Conservation (phyloP, 2,888 invertebrate genomes). For the Aquatica leii region DNA sequence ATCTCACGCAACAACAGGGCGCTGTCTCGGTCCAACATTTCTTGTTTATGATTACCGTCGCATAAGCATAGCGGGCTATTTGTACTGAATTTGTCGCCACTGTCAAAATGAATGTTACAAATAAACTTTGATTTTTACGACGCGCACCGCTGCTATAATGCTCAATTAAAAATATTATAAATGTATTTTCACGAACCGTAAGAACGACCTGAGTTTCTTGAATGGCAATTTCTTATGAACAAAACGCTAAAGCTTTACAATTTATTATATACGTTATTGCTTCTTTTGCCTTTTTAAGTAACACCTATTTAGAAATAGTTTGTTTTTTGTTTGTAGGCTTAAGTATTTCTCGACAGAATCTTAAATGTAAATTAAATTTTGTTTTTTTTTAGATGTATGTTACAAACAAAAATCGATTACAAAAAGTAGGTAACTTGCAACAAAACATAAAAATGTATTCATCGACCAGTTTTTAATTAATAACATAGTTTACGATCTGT, state of each 20-base stretch:
- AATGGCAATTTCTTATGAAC: conserved; percentile 18
- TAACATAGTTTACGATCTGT: background rate
- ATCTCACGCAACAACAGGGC: conserved; percentile 55
- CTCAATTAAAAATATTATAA: conserved; percentile 54
- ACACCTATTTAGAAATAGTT: conserved; percentile 2
- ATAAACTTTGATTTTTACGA: conserved; percentile 53
- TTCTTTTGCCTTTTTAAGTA: conserved; percentile 8
- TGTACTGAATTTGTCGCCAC: conserved; percentile 58
- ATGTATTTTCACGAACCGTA: conserved; percentile 34
- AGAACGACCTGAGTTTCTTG: conserved; percentile 15
- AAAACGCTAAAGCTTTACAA: conserved; percentile 12
- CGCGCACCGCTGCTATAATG: conserved; percentile 44
- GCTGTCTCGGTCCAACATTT: conserved; percentile 48
- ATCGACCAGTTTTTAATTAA: background rate
- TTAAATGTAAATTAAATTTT: too few species aligned
- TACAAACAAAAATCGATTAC: too few species aligned
- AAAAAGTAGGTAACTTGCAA: background rate
- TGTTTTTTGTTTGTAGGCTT: background rate
- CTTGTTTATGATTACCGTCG: conserved; percentile 53
- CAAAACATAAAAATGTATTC: background rate
- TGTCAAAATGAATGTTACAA: conserved; percentile 54
- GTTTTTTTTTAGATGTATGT: too few species aligned
- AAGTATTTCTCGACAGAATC: too few species aligned
- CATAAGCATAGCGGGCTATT: conserved; percentile 56
- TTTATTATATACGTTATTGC: conserved; percentile 14